Percentiles rank a stretch among this genome's conserved stretches.
Evolutionary conservation across 2,888 invertebrate genomes (phyloP).

Genomic region (Phymatocera aterrima): DNA sequence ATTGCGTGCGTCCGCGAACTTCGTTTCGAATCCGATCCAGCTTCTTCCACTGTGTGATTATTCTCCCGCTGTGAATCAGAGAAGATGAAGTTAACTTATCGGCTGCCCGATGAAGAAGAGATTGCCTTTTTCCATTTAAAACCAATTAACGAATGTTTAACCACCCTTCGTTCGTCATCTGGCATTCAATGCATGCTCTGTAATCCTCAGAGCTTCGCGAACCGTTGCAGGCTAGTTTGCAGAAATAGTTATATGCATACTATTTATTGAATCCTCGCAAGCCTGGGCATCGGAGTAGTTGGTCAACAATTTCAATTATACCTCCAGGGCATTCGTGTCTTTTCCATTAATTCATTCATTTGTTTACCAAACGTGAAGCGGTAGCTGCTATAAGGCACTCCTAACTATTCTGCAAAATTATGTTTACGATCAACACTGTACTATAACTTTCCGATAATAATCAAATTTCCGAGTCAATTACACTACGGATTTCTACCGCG

Average conservation of each 20-base stretch:
- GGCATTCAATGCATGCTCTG: not conserved
- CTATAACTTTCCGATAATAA: not conserved
- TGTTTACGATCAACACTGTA: not conserved
- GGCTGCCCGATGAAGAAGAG: not conserved
- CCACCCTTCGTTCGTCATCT: not conserved
- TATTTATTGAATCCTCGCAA: not conserved
- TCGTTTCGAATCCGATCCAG: constrained; percentile 1
- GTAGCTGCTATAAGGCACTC: not conserved
- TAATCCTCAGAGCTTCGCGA: not conserved
- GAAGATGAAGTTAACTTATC: not conserved
- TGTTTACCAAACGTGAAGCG: constrained; percentile 1
- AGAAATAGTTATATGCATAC: not conserved
- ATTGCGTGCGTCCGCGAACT: constrained; percentile 17
- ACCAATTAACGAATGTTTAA: constrained; percentile 3
- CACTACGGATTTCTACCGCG: not conserved
- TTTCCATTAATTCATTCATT: constrained; percentile 28
- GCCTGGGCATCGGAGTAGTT: not conserved
- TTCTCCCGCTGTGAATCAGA: not conserved
- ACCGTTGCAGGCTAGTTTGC: not conserved
- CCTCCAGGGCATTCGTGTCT: not conserved
- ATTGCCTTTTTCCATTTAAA: not conserved
- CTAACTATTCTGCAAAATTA: not conserved
- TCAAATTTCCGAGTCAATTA: constrained; percentile 3
- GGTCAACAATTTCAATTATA: constrained; percentile 9
- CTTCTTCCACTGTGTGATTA: constrained; percentile 29